Percentiles rank a stretch among this genome's conserved stretches.
Conservation (phyloP, 2,113 vertebrate genomes). For the Hippoglossus stenolepis region DNA sequence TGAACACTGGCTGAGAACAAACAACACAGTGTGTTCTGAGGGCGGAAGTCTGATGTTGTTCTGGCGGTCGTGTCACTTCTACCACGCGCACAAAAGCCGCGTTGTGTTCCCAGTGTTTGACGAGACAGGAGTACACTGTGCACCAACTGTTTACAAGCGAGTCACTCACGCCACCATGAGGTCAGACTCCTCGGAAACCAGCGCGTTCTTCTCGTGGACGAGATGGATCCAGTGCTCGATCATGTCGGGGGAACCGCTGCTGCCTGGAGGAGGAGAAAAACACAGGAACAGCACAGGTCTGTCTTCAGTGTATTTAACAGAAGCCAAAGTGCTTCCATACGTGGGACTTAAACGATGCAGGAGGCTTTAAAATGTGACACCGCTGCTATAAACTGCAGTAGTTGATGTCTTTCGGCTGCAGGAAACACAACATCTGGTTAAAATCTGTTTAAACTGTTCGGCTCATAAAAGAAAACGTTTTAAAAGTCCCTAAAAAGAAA, state of each 20-base stretch:
- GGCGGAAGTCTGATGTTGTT: neutral
- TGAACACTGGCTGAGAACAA: neutral
- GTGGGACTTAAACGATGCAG: too few species aligned
- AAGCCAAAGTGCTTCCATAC: too few species aligned
- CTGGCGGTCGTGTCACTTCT: neutral
- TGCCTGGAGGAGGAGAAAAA: constrained; percentile 46
- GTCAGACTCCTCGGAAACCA: constrained; percentile 92
- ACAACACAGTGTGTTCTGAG: constrained; percentile 11
- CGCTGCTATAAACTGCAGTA: too few species aligned
- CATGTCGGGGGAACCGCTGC: constrained; percentile 68
- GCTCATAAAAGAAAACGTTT: too few species aligned
- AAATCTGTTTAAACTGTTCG: too few species aligned
- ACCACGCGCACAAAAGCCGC: constrained; percentile 11
- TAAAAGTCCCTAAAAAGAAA: too few species aligned
- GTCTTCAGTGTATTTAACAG: too few species aligned
- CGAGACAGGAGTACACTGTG: neutral
- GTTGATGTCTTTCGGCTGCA: too few species aligned
- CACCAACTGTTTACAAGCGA: neutral
- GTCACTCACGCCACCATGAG: constrained; percentile 94
- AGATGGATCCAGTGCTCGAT: constrained; percentile 90
- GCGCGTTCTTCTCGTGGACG: constrained; percentile 90
- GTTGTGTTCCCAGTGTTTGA: constrained; percentile 9
- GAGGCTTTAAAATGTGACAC: too few species aligned
- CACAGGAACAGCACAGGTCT: neutral
- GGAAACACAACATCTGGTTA: too few species aligned